Evolutionary conservation across 2,888 invertebrate species (phyloP).

Genomic region (Pycnomerus fuliginosus): DNA sequence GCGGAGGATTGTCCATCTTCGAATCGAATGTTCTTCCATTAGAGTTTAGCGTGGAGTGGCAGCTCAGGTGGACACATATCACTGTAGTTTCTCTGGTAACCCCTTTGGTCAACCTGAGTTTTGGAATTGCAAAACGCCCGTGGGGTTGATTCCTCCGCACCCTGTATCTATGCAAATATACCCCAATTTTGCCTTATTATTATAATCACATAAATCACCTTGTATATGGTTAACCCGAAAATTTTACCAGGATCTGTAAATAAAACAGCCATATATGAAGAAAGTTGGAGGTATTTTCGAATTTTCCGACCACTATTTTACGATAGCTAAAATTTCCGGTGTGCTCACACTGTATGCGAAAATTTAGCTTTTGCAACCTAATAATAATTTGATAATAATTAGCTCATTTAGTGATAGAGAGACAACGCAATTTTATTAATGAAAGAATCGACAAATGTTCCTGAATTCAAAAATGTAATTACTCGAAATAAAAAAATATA

Average conservation of each 20-base stretch:
- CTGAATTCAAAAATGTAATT: conserved; percentile 29
- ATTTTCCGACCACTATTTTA: conserved; percentile 12
- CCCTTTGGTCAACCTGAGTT: conserved; percentile 3
- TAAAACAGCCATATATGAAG: no score
- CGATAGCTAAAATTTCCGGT: conserved; percentile 6
- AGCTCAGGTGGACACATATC: conserved; percentile 23
- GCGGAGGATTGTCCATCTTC: conserved; percentile 8
- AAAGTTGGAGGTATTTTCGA: conserved; percentile 1
- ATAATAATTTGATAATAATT: conserved; percentile 33
- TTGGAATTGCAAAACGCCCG: not conserved
- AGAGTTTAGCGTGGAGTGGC: conserved; percentile 3
- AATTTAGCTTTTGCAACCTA: conserved; percentile 25
- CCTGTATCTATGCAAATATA: conserved; percentile 18
- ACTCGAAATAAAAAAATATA: conserved; percentile 25
- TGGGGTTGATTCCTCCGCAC: conserved; percentile 13
- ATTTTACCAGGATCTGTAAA: no score
- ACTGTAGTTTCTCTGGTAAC: conserved; percentile 23
- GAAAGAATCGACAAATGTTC: conserved; percentile 35
- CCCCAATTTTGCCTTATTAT: conserved; percentile 21
- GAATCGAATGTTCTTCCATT: conserved; percentile 14
- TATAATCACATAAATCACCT: no score
- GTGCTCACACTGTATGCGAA: conserved; percentile 9
- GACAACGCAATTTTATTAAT: conserved; percentile 39
- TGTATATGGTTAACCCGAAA: no score
- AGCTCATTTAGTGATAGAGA: conserved; percentile 35